Conservation (phyloP, 2,113 vertebrate genomes). For the Typhlomys cinereus region DNA sequence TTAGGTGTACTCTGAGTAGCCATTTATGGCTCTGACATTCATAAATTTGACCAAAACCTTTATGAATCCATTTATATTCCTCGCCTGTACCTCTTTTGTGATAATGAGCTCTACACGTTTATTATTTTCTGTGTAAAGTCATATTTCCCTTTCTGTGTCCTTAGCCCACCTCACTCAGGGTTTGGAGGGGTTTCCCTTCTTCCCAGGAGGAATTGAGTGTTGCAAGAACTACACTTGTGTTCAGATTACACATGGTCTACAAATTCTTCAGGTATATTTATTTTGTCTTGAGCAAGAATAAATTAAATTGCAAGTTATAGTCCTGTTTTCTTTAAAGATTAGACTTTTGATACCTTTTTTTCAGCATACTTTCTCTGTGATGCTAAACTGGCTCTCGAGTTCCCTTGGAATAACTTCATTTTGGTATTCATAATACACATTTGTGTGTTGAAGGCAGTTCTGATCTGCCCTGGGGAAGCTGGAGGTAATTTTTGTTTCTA, state of each 20-base stretch:
- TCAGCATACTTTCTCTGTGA: background rate
- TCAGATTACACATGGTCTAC: background rate
- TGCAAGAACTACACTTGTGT: background rate
- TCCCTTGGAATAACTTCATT: conserved; percentile 34
- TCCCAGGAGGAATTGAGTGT: background rate
- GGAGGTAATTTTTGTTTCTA: conserved; percentile 61
- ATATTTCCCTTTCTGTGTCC: conserved; percentile 51
- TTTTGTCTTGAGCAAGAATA: conserved; percentile 33
- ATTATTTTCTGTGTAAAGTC: conserved; percentile 64
- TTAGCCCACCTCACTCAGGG: conserved; percentile 4
- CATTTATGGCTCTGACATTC: conserved; percentile 78
- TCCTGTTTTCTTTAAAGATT: conserved; percentile 54
- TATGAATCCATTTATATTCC: conserved; percentile 76
- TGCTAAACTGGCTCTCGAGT: background rate
- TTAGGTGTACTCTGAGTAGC: conserved; percentile 69
- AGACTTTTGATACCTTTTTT: conserved; percentile 39
- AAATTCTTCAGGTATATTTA: background rate
- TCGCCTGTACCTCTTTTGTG: conserved; percentile 41
- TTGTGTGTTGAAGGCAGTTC: conserved; percentile 32
- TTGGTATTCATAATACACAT: background rate
- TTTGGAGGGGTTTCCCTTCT: background rate
- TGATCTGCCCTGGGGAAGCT: background rate
- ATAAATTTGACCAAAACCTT: conserved; percentile 78
- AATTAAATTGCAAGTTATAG: conserved; percentile 12
- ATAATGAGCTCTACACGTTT: conserved; percentile 65